These are phyloP conservation scores for Podarcis lilfordi DNA, from an alignment of 2,797 vertebrate species.

Conservation along the genomic window DNA sequence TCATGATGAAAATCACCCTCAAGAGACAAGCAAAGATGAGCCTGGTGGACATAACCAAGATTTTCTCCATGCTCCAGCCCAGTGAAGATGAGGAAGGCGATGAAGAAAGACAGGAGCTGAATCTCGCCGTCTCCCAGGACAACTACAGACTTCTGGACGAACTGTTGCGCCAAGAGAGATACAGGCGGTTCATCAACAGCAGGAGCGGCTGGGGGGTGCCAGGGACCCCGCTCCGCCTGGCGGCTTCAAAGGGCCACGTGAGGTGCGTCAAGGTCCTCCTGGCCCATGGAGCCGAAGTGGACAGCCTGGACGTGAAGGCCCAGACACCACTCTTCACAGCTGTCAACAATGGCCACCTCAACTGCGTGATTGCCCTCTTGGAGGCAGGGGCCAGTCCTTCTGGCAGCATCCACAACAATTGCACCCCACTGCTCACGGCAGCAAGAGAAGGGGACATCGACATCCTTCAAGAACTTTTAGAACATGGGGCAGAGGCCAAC, in stretches of 20 bases:
- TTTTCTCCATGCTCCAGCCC: conserved; percentile 93
- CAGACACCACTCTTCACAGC: conserved; percentile 95
- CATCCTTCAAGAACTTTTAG: conserved; percentile 86
- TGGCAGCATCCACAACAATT: conserved; percentile 93
- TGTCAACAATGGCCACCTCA: conserved; percentile 88
- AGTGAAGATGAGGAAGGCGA: conserved; percentile 81
- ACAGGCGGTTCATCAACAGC: conserved; percentile 84
- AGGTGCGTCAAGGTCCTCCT: conserved; percentile 86
- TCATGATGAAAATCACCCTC: conserved; percentile 72
- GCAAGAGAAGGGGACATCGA: conserved; percentile 85
- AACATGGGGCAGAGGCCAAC: conserved; percentile 84
- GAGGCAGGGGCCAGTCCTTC: conserved; percentile 88
- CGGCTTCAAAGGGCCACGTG: conserved; percentile 84
- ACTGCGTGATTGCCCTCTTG: conserved; percentile 87
- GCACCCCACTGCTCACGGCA: conserved; percentile 88
- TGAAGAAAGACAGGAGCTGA: conserved; percentile 82
- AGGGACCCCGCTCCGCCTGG: conserved; percentile 88
- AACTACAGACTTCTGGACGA: conserved; percentile 76
- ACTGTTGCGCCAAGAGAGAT: conserved; percentile 85
- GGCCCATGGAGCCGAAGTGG: conserved; percentile 88
- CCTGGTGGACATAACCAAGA: conserved; percentile 94
- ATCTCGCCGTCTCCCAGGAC: conserved; percentile 81
- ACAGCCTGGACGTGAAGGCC: conserved; percentile 92
- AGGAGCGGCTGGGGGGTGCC: conserved; percentile 92
- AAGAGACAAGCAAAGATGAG: conserved; percentile 81